Conservation (phyloP, 2,888 invertebrate species). For the Ectemnius cavifrons region DNA sequence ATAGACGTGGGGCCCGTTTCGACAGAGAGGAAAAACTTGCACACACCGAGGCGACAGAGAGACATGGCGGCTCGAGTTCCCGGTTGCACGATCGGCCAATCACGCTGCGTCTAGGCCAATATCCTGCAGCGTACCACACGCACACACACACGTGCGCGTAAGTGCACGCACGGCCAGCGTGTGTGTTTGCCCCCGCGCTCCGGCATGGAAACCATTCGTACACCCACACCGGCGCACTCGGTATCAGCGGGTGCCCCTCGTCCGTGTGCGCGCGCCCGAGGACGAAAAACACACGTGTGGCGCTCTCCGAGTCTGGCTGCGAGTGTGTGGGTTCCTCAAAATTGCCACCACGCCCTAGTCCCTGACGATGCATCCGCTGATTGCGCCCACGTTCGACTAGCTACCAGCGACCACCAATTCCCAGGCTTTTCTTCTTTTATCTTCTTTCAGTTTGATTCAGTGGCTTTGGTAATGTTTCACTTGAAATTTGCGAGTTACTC, state of each 20-base stretch:
- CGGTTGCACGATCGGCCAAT: conserved; percentile 59
- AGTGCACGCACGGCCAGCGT: conserved; percentile 19
- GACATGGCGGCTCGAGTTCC: conserved; percentile 31
- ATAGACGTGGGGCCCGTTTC: conserved; percentile 32
- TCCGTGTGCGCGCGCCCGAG: background rate
- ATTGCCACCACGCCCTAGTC: conserved; percentile 59
- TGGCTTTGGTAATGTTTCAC: too few species aligned
- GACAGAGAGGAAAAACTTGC: conserved; percentile 43
- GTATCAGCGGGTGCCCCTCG: conserved; percentile 14
- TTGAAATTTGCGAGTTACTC: too few species aligned
- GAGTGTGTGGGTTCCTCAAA: conserved; percentile 48
- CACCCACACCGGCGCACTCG: conserved; percentile 47
- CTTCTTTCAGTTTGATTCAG: too few species aligned
- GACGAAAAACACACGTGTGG: background rate
- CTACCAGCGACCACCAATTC: conserved; percentile 5
- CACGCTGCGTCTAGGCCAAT: conserved; percentile 60
- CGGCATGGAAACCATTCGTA: conserved; percentile 16
- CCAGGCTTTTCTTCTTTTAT: too few species aligned
- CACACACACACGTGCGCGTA: conserved; percentile 28
- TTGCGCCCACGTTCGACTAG: conserved; percentile 31
- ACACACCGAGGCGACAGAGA: conserved; percentile 10
- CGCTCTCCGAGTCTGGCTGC: conserved; percentile 6
- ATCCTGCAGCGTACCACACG: conserved; percentile 55
- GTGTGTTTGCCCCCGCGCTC: conserved; percentile 26
- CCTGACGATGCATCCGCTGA: conserved; percentile 36